phyloP scores from a whole-genome alignment of 2,797 vertebrate genomes.

The Margarornis squamiger region DNA sequence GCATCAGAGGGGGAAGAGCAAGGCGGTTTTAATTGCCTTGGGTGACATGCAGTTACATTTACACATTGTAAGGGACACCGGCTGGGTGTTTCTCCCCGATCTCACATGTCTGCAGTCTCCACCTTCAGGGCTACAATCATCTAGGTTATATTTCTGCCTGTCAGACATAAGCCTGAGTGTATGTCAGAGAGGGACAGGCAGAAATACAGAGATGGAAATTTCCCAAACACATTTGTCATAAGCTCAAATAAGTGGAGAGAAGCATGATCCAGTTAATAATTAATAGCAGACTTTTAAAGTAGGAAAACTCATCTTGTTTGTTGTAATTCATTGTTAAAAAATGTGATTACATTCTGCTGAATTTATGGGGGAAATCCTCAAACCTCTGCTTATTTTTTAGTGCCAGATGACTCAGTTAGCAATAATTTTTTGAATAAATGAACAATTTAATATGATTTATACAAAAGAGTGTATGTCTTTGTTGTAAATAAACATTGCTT shows the following conservation, averaged over 20 bases:
- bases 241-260: neutral
- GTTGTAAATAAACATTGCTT: constrained; percentile 8
- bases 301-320: constrained; percentile 6
- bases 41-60: neutral
- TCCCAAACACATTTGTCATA: neutral
- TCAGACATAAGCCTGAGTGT: neutral
- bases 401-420: neutral
- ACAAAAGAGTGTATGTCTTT: neutral
- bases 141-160: neutral
- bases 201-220: neutral
- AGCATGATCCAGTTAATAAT: constrained; percentile 15
- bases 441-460: constrained; percentile 11
- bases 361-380: constrained; percentile 34
- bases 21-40: neutral
- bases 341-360: neutral
- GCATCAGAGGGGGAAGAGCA: neutral
- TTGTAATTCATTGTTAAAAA: constrained; percentile 13
- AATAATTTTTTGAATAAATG: neutral
- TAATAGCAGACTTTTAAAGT: neutral
- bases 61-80: neutral
- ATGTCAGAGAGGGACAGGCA: neutral
- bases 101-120: neutral
- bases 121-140: neutral
- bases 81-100: neutral
- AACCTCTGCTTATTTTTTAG: constrained; percentile 3